Conservation (phyloP, 1,140 invertebrate genomes). For the Cyrtorhinus lividipennis region DNA sequence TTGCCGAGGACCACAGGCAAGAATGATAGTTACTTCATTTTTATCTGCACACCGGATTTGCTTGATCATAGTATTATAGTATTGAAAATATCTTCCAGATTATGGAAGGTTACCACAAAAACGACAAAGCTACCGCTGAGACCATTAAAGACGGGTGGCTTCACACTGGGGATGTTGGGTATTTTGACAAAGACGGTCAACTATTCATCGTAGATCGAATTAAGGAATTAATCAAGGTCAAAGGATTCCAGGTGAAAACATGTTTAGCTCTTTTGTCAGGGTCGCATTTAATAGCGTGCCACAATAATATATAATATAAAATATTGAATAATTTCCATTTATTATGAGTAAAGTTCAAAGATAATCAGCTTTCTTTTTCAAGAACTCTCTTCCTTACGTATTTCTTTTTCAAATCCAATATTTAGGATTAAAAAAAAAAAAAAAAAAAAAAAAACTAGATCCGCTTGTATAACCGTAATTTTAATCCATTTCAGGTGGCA, state of each 20-base stretch:
- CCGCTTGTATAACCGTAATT: neutral
- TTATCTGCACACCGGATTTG: neutral
- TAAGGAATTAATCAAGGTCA: slow-evolving; percentile 63
- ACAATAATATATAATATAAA: too few relatives aligned
- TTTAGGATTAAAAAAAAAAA: too few relatives aligned
- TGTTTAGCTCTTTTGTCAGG: too few relatives aligned
- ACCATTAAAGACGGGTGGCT: slow-evolving; percentile 57
- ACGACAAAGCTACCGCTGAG: slow-evolving; percentile 43
- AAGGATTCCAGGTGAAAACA: slow-evolving; percentile 25
- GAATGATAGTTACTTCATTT: too few relatives aligned
- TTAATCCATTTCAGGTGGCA: slow-evolving; percentile 33
- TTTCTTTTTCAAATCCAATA: too few relatives aligned
- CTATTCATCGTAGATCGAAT: slow-evolving; percentile 60
- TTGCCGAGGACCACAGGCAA: slow-evolving; percentile 27
- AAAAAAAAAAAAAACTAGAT: too few relatives aligned
- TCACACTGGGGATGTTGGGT: slow-evolving; percentile 59
- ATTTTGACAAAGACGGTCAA: slow-evolving; percentile 48
- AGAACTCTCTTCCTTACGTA: too few relatives aligned
- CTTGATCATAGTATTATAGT: neutral
- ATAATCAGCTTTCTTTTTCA: too few relatives aligned
- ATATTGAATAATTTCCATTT: too few relatives aligned
- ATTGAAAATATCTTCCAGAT: slow-evolving; percentile 25
- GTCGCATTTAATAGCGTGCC: too few relatives aligned
- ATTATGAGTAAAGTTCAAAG: too few relatives aligned
- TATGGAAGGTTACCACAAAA: slow-evolving; percentile 52